A percentile compares a stretch with the other conserved stretches of the same genome.
phyloP scores from a whole-genome alignment of 2,888 invertebrate genomes.

The Plebejus argus region DNA sequence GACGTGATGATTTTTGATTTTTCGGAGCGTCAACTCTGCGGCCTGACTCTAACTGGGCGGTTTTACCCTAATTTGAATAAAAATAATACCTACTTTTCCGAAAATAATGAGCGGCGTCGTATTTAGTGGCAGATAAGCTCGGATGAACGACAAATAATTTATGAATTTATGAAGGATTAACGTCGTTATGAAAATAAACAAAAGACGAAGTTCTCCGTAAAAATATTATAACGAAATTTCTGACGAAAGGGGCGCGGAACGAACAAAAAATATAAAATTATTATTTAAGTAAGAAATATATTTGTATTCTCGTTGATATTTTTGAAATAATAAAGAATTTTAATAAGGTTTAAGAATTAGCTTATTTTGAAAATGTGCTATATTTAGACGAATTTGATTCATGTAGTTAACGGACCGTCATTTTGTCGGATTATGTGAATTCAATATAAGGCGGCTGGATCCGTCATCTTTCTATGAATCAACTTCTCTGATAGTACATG shows the following conservation, averaged over 20 bases:
- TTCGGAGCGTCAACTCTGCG: no score
- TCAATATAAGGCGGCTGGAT: no score
- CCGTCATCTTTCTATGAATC: no score
- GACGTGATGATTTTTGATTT: no score
- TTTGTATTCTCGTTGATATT: background rate
- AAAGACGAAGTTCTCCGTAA: background rate
- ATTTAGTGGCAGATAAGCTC: background rate
- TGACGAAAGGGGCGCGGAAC: background rate
- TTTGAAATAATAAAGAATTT: background rate
- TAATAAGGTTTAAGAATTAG: background rate
- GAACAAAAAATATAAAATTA: background rate
- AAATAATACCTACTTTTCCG: background rate
- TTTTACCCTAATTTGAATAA: background rate
- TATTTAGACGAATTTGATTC: background rate
- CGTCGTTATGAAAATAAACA: constrained; percentile 3
- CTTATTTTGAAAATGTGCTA: background rate
- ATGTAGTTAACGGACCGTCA: no score
- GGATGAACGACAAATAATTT: constrained; percentile 5
- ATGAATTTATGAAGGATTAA: constrained; percentile 6
- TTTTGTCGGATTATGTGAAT: no score
- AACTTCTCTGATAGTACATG: no score
- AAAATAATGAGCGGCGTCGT: background rate
- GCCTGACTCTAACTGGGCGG: background rate
- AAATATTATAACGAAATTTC: background rate
- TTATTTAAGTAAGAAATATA: background rate